Percentiles rank a stretch among this genome's conserved stretches.
These are phyloP conservation scores for Lutjanus erythropterus DNA, from an alignment of 2,113 vertebrate species.

Conservation along the genomic window DNA sequence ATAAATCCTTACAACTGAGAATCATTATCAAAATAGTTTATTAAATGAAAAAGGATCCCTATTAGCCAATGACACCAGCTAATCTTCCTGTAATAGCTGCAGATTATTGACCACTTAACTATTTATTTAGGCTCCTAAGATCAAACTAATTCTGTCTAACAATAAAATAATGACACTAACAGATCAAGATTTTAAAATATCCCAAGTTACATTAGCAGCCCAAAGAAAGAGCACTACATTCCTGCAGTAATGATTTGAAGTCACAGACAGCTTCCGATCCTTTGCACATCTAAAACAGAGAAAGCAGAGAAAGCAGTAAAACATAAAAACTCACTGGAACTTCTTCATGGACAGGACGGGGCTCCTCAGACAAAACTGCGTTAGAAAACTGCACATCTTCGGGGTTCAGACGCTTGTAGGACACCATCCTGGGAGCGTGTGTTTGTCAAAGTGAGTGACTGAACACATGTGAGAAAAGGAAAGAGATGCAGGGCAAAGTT, in stretches of 20 bases:
- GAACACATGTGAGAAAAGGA: not conserved
- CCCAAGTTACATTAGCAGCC: not conserved
- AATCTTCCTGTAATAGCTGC: too few relatives aligned
- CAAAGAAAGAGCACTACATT: not conserved
- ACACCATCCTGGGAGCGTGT: constrained; percentile 65
- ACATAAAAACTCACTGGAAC: constrained; percentile 56
- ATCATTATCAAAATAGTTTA: too few relatives aligned
- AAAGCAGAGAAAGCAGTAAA: not conserved
- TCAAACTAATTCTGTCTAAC: not conserved
- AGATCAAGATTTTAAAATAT: not conserved
- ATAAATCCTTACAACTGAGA: not conserved
- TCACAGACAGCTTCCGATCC: not conserved
- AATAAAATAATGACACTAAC: not conserved
- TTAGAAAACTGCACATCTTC: constrained; percentile 76
- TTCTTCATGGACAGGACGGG: constrained; percentile 35
- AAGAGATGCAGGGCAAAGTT: not conserved
- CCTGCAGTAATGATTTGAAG: not conserved
- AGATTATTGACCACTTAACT: not conserved
- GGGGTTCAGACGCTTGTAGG: constrained; percentile 76
- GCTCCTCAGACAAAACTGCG: constrained; percentile 54
- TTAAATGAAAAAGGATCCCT: too few relatives aligned
- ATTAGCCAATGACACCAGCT: too few relatives aligned
- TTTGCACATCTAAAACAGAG: not conserved
- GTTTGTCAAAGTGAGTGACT: constrained; percentile 2
- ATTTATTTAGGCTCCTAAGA: too few relatives aligned